Evolutionary conservation across 2,797 vertebrate species (phyloP), one percentile per base, ranked within the genome.

Genomic region (Rhadinocentrus ornatus): DNA sequence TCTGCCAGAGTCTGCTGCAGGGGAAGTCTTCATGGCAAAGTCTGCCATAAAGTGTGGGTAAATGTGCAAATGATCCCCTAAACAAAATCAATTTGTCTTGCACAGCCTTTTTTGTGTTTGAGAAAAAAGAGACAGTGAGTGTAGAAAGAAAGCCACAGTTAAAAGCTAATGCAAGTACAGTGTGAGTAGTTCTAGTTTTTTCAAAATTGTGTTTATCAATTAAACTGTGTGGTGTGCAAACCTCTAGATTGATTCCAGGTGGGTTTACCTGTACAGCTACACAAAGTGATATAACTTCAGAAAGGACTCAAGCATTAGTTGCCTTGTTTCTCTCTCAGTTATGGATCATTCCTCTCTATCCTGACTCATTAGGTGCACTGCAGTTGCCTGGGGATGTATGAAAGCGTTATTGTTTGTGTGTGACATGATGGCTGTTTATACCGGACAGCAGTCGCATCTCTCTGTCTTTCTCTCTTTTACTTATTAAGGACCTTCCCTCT

Each of bases 41-140:
- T 83, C 72, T 57, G 78, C 76, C 58, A 82, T 74, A 82, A 67
- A 88, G 66, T 29, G 22, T 71, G 73, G 78, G 75, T 75, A 79
- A 86, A 90, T 83, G 78, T 81, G 81, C 84, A 89, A 88, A 92
- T 86, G 83, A 89, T 86, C 81, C 76, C 80, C 70, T 77, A 91
- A 93, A 92, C 87, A 90, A 93, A 91, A 90, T 81, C 86, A 75
- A 86, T 91, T 86, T 68, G 73, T 87, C 60, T 68, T 84, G 67
- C 82, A 46, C 57, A 48, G 66, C 22, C 32, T 80, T 80, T 52
- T 57, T 37, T 61, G 58, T 18, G 63, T 61, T 48, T 84, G 72
- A 72, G 34, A 69, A 69, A 74, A 68, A 18, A 4, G 58, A 82
- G 57, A 71, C 41, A 56, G 53, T 27, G 39, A 75, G 35, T 54